Evolutionary conservation across 2,888 invertebrate genomes (phyloP).

Genomic region (Tetragonula carbonaria): DNA sequence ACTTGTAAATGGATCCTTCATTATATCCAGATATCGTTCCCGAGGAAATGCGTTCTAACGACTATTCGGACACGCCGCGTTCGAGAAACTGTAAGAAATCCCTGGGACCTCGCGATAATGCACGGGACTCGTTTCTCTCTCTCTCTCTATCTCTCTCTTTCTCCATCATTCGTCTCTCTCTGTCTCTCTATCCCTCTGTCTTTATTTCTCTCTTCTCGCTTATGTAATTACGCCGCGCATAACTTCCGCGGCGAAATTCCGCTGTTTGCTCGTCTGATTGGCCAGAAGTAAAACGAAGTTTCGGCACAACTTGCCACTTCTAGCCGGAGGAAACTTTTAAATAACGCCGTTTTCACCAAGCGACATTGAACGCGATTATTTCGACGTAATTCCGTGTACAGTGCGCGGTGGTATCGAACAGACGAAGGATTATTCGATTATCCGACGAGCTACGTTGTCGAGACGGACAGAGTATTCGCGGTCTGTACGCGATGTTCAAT

Average conservation of each 20-base stretch:
- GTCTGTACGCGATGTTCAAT: not conserved
- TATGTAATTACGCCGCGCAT: conserved; percentile 45
- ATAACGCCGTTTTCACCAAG: conserved; percentile 11
- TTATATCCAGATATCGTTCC: conserved; percentile 81
- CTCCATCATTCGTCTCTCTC: not conserved
- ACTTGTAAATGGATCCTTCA: conserved; percentile 83
- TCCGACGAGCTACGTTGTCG: not conserved
- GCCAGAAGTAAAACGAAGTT: conserved; percentile 41
- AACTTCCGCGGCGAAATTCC: conserved; percentile 16
- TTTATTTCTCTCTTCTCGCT: not conserved
- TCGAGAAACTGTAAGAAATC: conserved; percentile 65
- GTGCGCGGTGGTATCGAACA: not conserved
- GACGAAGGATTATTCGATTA: conserved; percentile 1
- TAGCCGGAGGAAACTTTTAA: conserved; percentile 21
- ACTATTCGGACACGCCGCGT: conserved; percentile 64
- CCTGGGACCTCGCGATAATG: conserved; percentile 54
- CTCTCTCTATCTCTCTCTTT: not conserved
- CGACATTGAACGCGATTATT: not conserved
- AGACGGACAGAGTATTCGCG: not conserved
- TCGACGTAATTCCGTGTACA: not conserved
- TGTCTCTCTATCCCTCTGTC: not conserved
- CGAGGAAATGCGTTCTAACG: conserved; percentile 72
- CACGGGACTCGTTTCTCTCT: conserved; percentile 5
- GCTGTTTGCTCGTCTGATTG: conserved; percentile 34
- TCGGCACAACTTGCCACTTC: conserved; percentile 18